phyloP scores from a whole-genome alignment of 2,113 vertebrate genomes.

The Desmodus rotundus region DNA sequence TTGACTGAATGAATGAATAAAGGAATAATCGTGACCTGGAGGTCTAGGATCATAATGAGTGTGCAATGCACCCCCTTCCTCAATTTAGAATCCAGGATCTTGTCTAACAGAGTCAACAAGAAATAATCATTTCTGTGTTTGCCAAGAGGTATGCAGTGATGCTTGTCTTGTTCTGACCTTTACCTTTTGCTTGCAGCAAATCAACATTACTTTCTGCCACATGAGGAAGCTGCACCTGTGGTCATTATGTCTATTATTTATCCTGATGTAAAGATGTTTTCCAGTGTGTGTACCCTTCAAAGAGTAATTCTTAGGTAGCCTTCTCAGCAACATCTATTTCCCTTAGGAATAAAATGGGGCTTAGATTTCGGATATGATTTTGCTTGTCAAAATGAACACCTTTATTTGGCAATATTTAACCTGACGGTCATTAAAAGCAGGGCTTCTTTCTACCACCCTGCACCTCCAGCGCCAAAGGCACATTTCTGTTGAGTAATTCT shows the following conservation, averaged over 20 bases:
- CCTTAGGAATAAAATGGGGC: background rate
- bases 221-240: background rate
- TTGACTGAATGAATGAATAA: background rate
- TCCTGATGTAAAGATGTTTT: background rate
- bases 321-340: background rate
- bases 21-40: background rate
- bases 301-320: background rate
- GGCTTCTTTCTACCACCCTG: background rate
- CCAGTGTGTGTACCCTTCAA: background rate
- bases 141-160: background rate
- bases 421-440: background rate
- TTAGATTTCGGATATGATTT: background rate
- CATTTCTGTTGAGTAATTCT: background rate
- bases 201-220: background rate
- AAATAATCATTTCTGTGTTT: background rate
- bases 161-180: background rate
- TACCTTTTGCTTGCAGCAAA: background rate
- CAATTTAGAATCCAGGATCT: background rate
- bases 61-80: background rate
- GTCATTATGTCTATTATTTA: background rate
- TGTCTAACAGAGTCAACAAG: background rate
- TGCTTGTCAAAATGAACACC: background rate
- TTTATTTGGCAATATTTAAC: background rate
- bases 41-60: background rate
- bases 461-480: background rate